phyloP scores from a whole-genome alignment of 2,113 vertebrate species.

The Zosterops hypoxanthus region DNA sequence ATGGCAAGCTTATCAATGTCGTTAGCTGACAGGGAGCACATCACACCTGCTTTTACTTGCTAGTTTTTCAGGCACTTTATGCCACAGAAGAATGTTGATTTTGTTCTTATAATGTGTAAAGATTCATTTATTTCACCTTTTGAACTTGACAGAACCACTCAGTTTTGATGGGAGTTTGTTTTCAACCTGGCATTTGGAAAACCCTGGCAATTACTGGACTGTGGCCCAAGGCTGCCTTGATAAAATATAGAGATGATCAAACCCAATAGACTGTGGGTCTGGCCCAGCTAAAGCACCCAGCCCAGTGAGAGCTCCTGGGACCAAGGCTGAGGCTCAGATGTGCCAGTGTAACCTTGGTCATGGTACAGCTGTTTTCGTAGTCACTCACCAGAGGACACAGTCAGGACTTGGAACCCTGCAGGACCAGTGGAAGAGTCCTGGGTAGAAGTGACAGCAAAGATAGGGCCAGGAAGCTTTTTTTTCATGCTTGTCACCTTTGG shows the following conservation, averaged over 20 bases:
- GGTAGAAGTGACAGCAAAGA: neutral
- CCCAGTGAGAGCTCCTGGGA: neutral
- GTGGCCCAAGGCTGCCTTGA: conserved; percentile 65
- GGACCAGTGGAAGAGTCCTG: neutral
- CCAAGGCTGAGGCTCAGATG: neutral
- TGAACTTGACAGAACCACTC: conserved; percentile 76
- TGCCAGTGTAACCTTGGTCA: neutral
- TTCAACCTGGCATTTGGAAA: conserved; percentile 64
- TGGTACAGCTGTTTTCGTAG: neutral
- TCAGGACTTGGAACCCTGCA: fast-evolving
- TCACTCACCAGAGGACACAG: fast-evolving
- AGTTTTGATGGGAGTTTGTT: conserved; percentile 59
- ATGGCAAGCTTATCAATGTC: conserved; percentile 79
- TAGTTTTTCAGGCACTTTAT: conserved; percentile 76
- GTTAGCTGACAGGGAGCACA: conserved; percentile 76
- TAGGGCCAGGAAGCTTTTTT: neutral
- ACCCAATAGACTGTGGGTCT: neutral
- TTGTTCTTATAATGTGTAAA: conserved; percentile 80
- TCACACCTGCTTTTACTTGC: conserved; percentile 83
- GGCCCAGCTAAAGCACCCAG: neutral
- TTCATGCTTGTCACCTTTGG: neutral
- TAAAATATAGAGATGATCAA: conserved; percentile 47
- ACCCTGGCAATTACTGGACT: conserved; percentile 68
- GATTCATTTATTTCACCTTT: conserved; percentile 85
- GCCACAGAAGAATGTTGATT: conserved; percentile 80